Base-by-base conservation (phyloP, 2,888 invertebrate genomes). In the Cremastinae sp. region DNA sequence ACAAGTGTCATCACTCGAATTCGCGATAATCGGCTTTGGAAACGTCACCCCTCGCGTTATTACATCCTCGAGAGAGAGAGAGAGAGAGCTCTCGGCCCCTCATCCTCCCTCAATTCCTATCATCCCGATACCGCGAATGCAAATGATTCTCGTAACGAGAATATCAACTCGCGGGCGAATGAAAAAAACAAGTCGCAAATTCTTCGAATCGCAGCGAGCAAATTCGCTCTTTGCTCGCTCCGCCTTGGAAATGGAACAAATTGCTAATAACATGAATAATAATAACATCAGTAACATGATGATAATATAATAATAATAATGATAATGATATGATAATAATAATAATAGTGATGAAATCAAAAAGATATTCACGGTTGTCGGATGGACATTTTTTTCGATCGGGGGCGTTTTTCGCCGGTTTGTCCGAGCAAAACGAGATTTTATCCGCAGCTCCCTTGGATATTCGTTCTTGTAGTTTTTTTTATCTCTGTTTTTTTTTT, bases 1-100 rank as follows among this genome's bases (percentile, higher is more conserved):
- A 72, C 75, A 56, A 72, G 75, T 72, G 75, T 75, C 75, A 58
- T 75, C 68, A 72, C 72, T 72, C 73, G 69, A 76, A 61, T 76
- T 76, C 69, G 28, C 28, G 76, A 73, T 76, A 76, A 76, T 76
- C 76, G 73, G 76, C 76, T 76, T 69, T 59, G 72, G 28, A 65
- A 65, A 76, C 47, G 64, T 64, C 69, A 69, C 68, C 35, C 72
- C 62, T 37, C 55, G 61, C 22, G 10, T 55, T 65, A 49, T 12
- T 41, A 41, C 18, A 49, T 45, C 53, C 59, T 22, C 16, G 28
- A 28, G 18, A 35, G 39, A 20, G 45, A n/a, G 28, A 28, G 18
- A 35, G 39, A 20, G 45, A n/a, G 22, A 22, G 12, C 14, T 49
- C 61, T 16, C 22, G 0, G 18, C 39, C 47, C 14, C n/a, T 37